phyloP scores from a whole-genome alignment of 2,113 vertebrate genomes.

The Pterophyllum scalare region DNA sequence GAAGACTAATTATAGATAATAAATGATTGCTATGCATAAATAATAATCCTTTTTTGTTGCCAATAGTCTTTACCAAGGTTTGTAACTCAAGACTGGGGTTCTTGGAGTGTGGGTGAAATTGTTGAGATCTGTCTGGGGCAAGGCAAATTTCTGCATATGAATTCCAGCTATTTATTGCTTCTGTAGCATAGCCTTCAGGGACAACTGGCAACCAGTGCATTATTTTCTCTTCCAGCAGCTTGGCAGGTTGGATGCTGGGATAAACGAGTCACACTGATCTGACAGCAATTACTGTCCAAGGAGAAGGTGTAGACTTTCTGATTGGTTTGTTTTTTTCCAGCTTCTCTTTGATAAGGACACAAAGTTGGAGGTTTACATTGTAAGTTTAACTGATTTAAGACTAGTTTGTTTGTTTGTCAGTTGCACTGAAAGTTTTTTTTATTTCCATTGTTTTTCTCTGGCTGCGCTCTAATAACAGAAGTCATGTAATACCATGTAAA shows the following conservation, averaged over 20 bases:
- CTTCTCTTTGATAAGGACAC: neutral
- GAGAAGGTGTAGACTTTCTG: neutral
- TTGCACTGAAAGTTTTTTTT: neutral
- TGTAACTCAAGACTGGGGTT: neutral
- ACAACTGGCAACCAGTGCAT: neutral
- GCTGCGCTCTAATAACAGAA: neutral
- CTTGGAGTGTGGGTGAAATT: neutral
- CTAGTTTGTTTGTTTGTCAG: constrained; percentile 1
- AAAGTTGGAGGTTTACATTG: neutral
- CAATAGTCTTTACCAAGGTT: neutral
- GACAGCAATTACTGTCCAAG: neutral
- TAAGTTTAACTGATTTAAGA: neutral
- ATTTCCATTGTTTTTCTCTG: neutral
- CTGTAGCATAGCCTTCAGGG: neutral
- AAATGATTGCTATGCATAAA: neutral
- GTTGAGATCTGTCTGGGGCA: neutral
- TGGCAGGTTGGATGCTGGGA: neutral
- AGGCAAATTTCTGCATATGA: neutral
- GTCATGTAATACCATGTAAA: neutral
- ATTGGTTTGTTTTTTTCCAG: neutral
- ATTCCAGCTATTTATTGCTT: neutral
- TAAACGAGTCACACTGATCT: neutral
- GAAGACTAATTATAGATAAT: neutral
- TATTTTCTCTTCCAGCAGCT: neutral
- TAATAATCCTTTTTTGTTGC: neutral